These are phyloP conservation scores for Peromyscus polionotus DNA, from an alignment of 2,113 vertebrate species.

Conservation along the genomic window DNA sequence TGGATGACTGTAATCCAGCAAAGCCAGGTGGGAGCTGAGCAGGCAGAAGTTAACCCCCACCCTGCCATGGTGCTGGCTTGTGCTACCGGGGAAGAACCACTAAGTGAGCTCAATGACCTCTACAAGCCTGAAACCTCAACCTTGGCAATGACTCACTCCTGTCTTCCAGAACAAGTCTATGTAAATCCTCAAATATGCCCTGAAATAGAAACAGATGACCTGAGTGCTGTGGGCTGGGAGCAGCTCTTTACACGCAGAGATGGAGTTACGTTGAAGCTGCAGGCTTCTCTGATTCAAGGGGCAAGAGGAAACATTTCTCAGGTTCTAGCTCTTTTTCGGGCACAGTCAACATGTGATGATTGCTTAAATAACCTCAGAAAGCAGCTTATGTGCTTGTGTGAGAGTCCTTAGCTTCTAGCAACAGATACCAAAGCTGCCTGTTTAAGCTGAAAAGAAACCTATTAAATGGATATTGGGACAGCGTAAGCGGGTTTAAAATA, in stretches of 20 bases:
- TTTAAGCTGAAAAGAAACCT: constrained; percentile 32
- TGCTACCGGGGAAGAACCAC: background rate
- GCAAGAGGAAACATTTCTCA: background rate
- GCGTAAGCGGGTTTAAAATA: constrained; percentile 11
- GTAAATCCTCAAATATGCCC: constrained; percentile 3
- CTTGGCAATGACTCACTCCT: constrained; percentile 24
- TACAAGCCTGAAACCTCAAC: background rate
- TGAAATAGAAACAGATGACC: constrained; percentile 31
- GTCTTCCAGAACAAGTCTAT: background rate
- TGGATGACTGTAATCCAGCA: background rate
- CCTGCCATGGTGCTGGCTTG: background rate
- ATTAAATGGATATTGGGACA: background rate
- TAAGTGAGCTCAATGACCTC: background rate
- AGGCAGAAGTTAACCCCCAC: background rate
- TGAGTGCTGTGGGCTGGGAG: background rate
- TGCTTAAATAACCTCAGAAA: constrained; percentile 58
- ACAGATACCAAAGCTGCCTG: constrained; percentile 36
- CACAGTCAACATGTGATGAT: background rate
- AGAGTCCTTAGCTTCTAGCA: constrained; percentile 59
- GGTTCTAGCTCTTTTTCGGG: constrained; percentile 31
- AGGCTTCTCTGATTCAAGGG: background rate
- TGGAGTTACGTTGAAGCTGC: background rate
- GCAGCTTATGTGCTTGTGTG: constrained; percentile 24
- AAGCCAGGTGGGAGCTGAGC: background rate
- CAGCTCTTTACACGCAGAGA: background rate